Evolutionary conservation across 2,113 vertebrate species (phyloP).

Genomic region (Triplophysa tibetana): DNA sequence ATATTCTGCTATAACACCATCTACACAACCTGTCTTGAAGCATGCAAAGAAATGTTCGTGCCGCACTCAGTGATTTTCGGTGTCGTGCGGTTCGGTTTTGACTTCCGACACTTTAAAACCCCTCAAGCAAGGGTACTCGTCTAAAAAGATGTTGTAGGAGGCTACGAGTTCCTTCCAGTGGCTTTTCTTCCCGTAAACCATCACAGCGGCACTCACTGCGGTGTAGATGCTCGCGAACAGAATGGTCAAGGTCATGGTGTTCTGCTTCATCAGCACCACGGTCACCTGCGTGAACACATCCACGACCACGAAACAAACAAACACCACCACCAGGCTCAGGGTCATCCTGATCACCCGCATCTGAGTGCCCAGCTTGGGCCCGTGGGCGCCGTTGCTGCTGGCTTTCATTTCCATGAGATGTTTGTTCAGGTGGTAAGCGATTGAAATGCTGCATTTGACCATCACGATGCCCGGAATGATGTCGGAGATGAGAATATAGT

Average conservation of each 20-base stretch:
- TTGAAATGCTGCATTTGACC: conserved; percentile 75
- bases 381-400: conserved; percentile 67
- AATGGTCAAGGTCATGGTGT: conserved; percentile 57
- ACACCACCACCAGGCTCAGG: conserved; percentile 63
- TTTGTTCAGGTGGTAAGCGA: conserved; percentile 67
- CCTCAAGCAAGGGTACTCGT: conserved; percentile 63
- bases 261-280: conserved; percentile 57
- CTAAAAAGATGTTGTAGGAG: conserved; percentile 62
- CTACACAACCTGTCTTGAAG: background rate
- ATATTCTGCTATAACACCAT: no score
- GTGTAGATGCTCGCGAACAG: conserved; percentile 70
- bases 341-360: conserved; percentile 74
- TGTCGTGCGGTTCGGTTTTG: conserved; percentile 45
- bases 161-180: conserved; percentile 69
- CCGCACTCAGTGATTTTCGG: conserved; percentile 46
- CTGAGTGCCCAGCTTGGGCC: conserved; percentile 71
- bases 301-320: conserved; percentile 64
- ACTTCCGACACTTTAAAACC: conserved; percentile 65
- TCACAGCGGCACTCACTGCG: conserved; percentile 57
- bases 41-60: background rate
- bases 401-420: conserved; percentile 75
- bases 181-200: conserved; percentile 73
- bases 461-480: conserved; percentile 71
- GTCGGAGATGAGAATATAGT: conserved; percentile 65
- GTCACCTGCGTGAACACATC: conserved; percentile 69